A percentile compares a stretch with the other conserved stretches of the same genome.
Evolutionary conservation across 2,888 invertebrate genomes (phyloP).

Genomic region (Hemithea aestivaria): DNA sequence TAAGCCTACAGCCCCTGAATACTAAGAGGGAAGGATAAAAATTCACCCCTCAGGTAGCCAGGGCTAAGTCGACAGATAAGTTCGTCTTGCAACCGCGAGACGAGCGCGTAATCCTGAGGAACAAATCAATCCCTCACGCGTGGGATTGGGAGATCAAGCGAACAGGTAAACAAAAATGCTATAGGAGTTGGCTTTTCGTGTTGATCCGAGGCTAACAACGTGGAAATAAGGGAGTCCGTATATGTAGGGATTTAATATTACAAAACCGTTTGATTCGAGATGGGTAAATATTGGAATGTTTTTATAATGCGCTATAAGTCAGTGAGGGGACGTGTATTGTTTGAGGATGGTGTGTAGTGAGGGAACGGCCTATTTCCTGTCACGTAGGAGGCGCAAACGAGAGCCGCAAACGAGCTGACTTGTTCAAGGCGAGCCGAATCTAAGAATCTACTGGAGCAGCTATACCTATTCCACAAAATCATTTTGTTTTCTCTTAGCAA

Average conservation of each 20-base stretch:
- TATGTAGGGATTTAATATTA: constrained; percentile 15
- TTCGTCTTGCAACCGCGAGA: constrained; percentile 48
- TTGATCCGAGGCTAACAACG: constrained; percentile 60
- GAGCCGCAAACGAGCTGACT: constrained; percentile 44
- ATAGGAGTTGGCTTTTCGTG: constrained; percentile 45
- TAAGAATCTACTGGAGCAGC: no score
- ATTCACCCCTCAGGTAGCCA: constrained; percentile 67
- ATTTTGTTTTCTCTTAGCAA: no score
- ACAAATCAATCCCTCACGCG: constrained; percentile 61
- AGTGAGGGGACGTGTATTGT: constrained; percentile 23
- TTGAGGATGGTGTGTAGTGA: constrained; percentile 31
- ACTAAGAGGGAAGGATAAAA: constrained; percentile 67
- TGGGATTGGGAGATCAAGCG: constrained; percentile 54
- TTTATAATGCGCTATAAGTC: constrained; percentile 27
- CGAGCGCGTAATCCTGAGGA: constrained; percentile 56
- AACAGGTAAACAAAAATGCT: constrained; percentile 56
- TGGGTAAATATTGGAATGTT: constrained; percentile 25
- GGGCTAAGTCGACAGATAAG: constrained; percentile 67
- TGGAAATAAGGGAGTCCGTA: constrained; percentile 41
- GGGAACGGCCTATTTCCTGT: constrained; percentile 49
- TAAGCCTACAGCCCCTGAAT: constrained; percentile 64
- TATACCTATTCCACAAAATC: no score
- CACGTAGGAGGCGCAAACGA: constrained; percentile 55
- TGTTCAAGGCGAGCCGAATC: constrained; percentile 14
- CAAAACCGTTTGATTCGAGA: constrained; percentile 29